Conservation (phyloP, 30 jellyfish, hydroid and myxozoan genomes). For the Sanderia malayensis region DNA sequence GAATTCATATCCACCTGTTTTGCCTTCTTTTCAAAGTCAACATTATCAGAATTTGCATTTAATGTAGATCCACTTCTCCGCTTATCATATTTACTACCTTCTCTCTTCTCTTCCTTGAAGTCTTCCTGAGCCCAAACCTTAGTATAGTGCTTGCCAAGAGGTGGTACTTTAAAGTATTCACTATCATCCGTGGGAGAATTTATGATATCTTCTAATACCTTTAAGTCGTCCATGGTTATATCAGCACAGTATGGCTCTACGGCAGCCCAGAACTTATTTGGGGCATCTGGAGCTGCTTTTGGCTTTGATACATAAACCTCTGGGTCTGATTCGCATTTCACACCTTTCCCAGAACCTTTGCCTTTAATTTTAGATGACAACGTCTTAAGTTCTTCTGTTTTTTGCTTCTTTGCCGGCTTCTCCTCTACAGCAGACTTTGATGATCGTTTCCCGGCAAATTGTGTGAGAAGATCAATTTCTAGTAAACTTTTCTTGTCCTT, state of each 20-base stretch:
- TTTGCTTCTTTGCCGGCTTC: constrained; percentile 73
- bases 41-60: constrained; percentile 36
- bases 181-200: constrained; percentile 64
- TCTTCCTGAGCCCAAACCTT: constrained; percentile 94
- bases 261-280: constrained; percentile 91
- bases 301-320: constrained; percentile 83
- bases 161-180: constrained; percentile 77
- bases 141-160: constrained; percentile 87
- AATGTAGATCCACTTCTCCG: constrained; percentile 54
- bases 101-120: constrained; percentile 81
- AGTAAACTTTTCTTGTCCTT: constrained; percentile 74
- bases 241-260: constrained; percentile 98
- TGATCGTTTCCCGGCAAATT: constrained; percentile 51
- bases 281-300: constrained; percentile 66
- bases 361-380: constrained; percentile 53
- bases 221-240: constrained; percentile 74
- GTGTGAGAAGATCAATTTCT: constrained; percentile 50
- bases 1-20: constrained; percentile 15
- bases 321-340: constrained; percentile 53
- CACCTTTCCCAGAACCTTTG: constrained; percentile 41
- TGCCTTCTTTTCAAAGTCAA: constrained; percentile 43
- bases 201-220: constrained; percentile 67
- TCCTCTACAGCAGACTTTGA: constrained; percentile 45
- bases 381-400: constrained; percentile 56
- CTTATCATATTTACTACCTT: constrained; percentile 73